phyloP scores from a whole-genome alignment of 2,797 vertebrate genomes.

The Catharus ustulatus region DNA sequence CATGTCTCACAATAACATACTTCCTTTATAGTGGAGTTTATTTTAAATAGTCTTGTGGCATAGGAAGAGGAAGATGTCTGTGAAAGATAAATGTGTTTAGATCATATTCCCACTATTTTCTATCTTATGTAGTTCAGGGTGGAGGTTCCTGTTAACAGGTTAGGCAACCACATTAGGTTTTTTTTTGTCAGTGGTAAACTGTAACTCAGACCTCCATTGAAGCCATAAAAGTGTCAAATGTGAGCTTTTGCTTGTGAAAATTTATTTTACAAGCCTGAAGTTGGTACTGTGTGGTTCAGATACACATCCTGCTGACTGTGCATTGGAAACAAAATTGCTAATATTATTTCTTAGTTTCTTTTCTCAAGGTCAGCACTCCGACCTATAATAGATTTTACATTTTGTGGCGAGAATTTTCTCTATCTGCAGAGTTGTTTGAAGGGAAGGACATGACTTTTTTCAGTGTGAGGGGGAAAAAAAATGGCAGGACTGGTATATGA shows the following conservation, averaged over 20 bases:
- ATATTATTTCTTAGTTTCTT: background rate
- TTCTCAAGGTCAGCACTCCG: background rate
- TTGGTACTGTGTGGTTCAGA: background rate
- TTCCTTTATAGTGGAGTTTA: background rate
- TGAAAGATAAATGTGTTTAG: background rate
- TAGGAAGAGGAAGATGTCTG: background rate
- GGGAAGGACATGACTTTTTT: background rate
- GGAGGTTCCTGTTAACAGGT: background rate
- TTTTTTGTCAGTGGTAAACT: background rate
- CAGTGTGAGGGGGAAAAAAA: background rate
- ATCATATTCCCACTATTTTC: background rate
- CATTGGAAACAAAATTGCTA: background rate
- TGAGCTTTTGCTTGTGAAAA: background rate
- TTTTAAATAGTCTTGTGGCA: background rate
- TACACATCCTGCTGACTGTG: background rate
- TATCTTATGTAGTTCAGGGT: background rate
- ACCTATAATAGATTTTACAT: background rate
- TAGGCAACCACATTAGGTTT: background rate
- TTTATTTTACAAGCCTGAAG: background rate
- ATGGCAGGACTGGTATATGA: background rate
- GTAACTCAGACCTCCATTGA: background rate
- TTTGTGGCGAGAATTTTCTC: background rate
- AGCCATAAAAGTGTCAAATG: background rate
- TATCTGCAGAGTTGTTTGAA: background rate
- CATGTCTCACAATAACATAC: background rate